Evolutionary conservation across 1,140 invertebrate species (phyloP).

Genomic region (Heliothis virescens): DNA sequence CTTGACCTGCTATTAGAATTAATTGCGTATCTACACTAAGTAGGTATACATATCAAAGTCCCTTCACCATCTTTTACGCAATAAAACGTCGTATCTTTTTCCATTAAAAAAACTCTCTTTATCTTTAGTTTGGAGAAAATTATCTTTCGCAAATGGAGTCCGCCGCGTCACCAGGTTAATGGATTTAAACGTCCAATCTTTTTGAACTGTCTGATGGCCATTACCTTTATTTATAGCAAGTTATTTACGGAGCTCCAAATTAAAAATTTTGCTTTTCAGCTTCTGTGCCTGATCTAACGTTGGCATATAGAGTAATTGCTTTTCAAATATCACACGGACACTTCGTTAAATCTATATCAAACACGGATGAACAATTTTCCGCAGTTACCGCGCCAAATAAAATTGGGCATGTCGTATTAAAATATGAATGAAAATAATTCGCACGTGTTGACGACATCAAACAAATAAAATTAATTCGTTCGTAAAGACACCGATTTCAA

Average conservation of each 20-base stretch:
- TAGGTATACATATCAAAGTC: neutral
- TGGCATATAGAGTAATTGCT: slow-evolving; percentile 18
- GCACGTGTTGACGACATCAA: neutral
- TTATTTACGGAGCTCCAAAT: slow-evolving; percentile 21
- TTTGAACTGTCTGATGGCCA: slow-evolving; percentile 12
- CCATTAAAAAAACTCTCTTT: slow-evolving; percentile 44
- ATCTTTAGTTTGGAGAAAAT: slow-evolving; percentile 48
- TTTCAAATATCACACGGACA: slow-evolving; percentile 21
- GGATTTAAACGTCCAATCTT: slow-evolving; percentile 19
- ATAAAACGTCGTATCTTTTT: slow-evolving; percentile 31
- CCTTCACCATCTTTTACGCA: slow-evolving; percentile 1
- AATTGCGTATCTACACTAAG: slow-evolving; percentile 1
- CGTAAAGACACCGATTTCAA: neutral
- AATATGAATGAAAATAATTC: slow-evolving; percentile 9
- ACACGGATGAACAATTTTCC: neutral
- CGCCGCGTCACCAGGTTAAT: slow-evolving; percentile 25
- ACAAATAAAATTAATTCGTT: neutral
- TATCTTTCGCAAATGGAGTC: slow-evolving; percentile 50
- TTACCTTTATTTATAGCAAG: neutral
- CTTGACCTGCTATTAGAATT: slow-evolving; percentile 35
- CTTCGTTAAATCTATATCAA: slow-evolving; percentile 19
- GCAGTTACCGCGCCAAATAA: neutral
- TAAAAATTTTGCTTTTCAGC: slow-evolving; percentile 16
- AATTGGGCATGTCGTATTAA: neutral
- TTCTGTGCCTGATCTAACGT: slow-evolving; percentile 20